Conservation (phyloP, 2,888 invertebrate species). For the Eubasilissa splendida region DNA sequence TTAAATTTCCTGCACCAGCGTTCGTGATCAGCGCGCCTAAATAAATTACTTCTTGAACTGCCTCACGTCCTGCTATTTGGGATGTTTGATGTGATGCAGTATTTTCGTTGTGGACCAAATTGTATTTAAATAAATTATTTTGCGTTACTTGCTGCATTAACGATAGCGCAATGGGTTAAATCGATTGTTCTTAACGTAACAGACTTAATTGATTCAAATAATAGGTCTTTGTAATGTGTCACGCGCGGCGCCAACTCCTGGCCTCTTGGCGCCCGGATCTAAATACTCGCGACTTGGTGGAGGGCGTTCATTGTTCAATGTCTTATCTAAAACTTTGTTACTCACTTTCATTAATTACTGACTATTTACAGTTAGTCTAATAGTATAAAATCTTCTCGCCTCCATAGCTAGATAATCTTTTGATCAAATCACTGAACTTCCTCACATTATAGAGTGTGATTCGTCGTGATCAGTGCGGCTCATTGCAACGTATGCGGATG, state of each 20-base stretch:
- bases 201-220: slow-evolving; percentile 31
- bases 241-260: slow-evolving; percentile 15
- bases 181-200: neutral
- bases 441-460: too few relatives aligned
- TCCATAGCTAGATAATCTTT: too few relatives aligned
- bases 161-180: neutral
- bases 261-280: slow-evolving; percentile 21
- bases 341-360: slow-evolving; percentile 6
- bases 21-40: too few relatives aligned
- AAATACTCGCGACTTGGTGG: neutral
- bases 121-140: neutral
- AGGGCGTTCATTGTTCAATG: neutral
- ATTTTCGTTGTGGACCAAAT: too few relatives aligned
- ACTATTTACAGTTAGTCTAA: neutral
- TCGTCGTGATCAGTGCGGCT: too few relatives aligned
- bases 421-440: too few relatives aligned
- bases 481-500: too few relatives aligned
- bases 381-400: neutral
- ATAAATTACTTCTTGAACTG: too few relatives aligned
- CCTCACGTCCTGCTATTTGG: too few relatives aligned
- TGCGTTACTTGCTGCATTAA: neutral
- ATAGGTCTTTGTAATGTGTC: neutral
- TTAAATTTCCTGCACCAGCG: too few relatives aligned
- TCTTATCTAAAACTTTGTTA: neutral
- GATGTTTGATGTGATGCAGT: too few relatives aligned